phyloP scores from a whole-genome alignment of 2,113 vertebrate species.

The Numida meleagris region DNA sequence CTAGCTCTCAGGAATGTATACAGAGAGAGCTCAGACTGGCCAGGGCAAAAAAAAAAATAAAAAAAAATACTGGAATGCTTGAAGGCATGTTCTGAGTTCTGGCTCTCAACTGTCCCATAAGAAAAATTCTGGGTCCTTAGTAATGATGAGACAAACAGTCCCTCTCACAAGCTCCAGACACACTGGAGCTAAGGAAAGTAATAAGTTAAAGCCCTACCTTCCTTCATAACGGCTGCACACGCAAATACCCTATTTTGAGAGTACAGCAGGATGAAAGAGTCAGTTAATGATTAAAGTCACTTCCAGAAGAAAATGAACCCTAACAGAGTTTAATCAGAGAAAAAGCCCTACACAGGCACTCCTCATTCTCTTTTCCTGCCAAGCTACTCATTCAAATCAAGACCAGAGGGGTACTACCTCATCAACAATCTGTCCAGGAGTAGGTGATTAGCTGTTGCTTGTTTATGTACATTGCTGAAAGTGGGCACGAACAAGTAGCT shows the following conservation, averaged over 20 bases:
- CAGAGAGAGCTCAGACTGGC: not conserved
- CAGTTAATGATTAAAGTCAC: slow-evolving; percentile 46
- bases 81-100: not conserved
- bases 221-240: not conserved
- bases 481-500: not conserved
- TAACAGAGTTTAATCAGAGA: not conserved
- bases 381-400: not conserved
- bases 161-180: not conserved
- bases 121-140: not conserved
- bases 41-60: not conserved
- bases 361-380: not conserved
- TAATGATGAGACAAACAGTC: not conserved
- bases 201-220: not conserved
- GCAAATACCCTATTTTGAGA: not conserved
- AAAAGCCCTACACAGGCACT: not conserved
- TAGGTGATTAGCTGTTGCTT: rapidly evolving
- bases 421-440: not conserved
- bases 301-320: not conserved
- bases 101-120: not conserved
- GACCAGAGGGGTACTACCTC: not conserved
- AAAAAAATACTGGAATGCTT: not conserved
- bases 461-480: not conserved
- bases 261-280: not conserved
- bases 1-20: not conserved
- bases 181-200: not conserved